Evolutionary conservation across 2,888 invertebrate genomes (phyloP), one percentile per base, ranked within the genome.

Genomic region (Xanthia togata): DNA sequence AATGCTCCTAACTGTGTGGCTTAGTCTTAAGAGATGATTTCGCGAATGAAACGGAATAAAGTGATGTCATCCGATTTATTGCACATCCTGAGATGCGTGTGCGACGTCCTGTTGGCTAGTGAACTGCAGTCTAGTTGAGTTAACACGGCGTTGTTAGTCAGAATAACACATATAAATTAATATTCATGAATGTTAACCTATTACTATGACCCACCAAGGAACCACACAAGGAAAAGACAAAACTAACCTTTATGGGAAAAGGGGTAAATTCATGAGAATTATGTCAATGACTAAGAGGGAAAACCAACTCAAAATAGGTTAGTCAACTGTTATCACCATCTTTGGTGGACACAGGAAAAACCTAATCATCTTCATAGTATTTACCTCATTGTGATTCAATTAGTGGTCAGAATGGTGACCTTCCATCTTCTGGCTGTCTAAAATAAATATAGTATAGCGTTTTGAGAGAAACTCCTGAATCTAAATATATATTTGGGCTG

Each of bases 41-140:
- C 20, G 26, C 11, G 23, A 62, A 38, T 73, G 26, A 53, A 65
- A 59, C 12, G 31, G 9, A 55, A 47, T 65, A 35, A 76, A 74
- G 70, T 76, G 79, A 57, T 70, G 35, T 77, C 81, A 81, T 72
- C 64, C 74, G 71, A 70, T 74, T 76, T 62, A 69, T 68, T 70
- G 79, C 64, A 78, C 73, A 79, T 79, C 79, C 73, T 68, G 79
- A 79, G 67, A 68, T 73, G 62, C 26, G 64, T 38, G 60, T 69
- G 69, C 50, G 65, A 74, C 60, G 73, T 75, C 47, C 69, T 76
- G 70, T 73, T 44, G 11, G 17, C 23, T 11, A 63, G 17, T 31
- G 67, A 47, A 57, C 44, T 53, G 59, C 53, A 47, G 4, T 55
- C 12, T 78, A 76, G 44, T 44, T 69, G 38, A 47, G 23, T 62